Base-by-base conservation (phyloP, 2,797 vertebrate species). In the Enteromius paludinosus region DNA sequence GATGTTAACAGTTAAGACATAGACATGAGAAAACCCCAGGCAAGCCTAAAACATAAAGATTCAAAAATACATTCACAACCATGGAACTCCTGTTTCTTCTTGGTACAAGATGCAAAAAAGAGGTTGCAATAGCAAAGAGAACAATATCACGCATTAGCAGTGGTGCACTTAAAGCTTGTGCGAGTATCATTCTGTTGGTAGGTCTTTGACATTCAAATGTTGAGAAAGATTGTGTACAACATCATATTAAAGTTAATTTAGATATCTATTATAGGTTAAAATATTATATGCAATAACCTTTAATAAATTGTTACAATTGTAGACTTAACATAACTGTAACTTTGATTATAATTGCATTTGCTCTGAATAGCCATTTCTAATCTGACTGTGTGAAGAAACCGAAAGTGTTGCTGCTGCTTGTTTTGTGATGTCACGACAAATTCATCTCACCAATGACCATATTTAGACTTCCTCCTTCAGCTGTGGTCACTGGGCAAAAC, bases 401-500 rank as follows among this genome's bases (percentile, higher is more conserved):
- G 7, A n/a, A 69, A 43, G 11, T 0, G 0, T 69, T 6, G 12
- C 14, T 45, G 38, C 1, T 45, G 68, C 41, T 43, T 69, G 33
- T 38, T 66, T 20, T 66, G 15, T 28, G 41, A 47, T 4, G 3
- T 70, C 68, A 70, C 0, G 41, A 70, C 10, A 47, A 18, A 28
- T 28, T 11, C 3, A 70, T 70, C 1, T 70, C 41, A 18, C 68
- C 68, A 18, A 18, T 28, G 68, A 70, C 68, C 68, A 70, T 70
- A 70, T 70, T 70, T 47, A 47, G 41, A 70, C 68, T 70, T 70
- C 68, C 41, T 47, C 41, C 23, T 47, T 70, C 23, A 47, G 3
- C 1, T 70, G 23, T 7, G 0, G 14, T 70, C 23, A 47, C 4
- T 28, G 68, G 68, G 23, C 41, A 70, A 18, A 28, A 47, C 25